Conservation (phyloP, 2,113 vertebrate genomes). For the Telmatochromis sp. region DNA sequence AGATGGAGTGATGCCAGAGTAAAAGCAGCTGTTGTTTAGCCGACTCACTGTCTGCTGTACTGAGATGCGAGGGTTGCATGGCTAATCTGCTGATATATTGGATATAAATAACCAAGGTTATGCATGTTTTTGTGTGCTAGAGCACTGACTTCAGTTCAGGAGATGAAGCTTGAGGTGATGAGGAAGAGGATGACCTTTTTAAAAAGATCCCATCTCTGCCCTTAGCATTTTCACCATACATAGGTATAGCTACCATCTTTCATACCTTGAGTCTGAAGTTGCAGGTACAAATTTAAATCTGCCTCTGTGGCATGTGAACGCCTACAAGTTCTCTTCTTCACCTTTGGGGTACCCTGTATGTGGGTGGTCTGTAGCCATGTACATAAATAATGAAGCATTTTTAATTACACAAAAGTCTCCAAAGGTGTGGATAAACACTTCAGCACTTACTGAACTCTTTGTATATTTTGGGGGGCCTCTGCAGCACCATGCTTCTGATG, state of each 20-base stretch:
- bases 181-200: background rate
- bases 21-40: background rate
- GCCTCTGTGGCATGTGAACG: rapidly evolving
- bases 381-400: background rate
- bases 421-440: background rate
- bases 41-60: background rate
- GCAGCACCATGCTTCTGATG: constrained; percentile 60
- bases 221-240: background rate
- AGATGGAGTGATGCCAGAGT: background rate
- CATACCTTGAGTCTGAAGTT: background rate
- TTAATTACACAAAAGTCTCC: background rate
- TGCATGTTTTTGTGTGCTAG: background rate
- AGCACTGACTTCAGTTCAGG: background rate
- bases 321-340: background rate
- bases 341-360: background rate
- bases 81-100: background rate
- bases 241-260: background rate
- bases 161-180: background rate
- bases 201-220: background rate
- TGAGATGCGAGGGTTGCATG: background rate
- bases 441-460: constrained; percentile 79
- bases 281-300: background rate
- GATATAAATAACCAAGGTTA: background rate
- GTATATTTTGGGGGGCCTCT: constrained; percentile 8
- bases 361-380: background rate